Percentiles rank a stretch among this genome's conserved stretches.
phyloP scores from a whole-genome alignment of 2,113 vertebrate genomes.

The Bos javanicus region DNA sequence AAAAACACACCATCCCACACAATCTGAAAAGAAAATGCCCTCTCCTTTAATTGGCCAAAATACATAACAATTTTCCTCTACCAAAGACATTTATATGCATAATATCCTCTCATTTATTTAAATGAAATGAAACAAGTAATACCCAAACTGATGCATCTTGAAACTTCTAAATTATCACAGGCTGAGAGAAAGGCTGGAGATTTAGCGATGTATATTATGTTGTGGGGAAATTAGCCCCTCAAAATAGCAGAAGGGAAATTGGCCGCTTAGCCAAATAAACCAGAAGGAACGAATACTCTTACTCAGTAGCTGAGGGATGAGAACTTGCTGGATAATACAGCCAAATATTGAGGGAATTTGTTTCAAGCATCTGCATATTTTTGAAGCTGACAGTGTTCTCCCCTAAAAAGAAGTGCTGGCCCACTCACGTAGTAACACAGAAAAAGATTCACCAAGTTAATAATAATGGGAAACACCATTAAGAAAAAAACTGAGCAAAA shows the following conservation, averaged over 20 bases:
- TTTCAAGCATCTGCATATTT: slow-evolving; percentile 31
- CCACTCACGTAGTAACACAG: not conserved
- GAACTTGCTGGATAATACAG: slow-evolving; percentile 45
- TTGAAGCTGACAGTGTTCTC: not conserved
- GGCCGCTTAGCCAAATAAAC: slow-evolving; percentile 59
- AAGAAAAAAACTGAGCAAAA: not conserved
- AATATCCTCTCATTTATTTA: slow-evolving; percentile 39
- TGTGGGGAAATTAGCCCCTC: slow-evolving; percentile 57
- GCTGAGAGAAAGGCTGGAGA: slow-evolving; percentile 48
- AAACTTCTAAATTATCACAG: slow-evolving; percentile 57
- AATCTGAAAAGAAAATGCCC: not conserved
- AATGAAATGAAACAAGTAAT: slow-evolving; percentile 52
- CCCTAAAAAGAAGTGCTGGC: not conserved
- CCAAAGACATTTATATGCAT: slow-evolving; percentile 10
- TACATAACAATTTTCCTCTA: not conserved
- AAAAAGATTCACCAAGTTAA: not conserved
- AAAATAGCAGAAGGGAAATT: slow-evolving; percentile 64
- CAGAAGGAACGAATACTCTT: slow-evolving; percentile 65
- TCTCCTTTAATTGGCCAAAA: slow-evolving; percentile 35
- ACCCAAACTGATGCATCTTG: slow-evolving; percentile 37
- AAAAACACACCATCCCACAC: not conserved
- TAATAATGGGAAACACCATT: not conserved
- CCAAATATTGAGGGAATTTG: slow-evolving; percentile 37
- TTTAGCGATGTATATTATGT: slow-evolving; percentile 43
- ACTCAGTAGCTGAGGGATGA: slow-evolving; percentile 40